phyloP scores from a whole-genome alignment of 2,888 invertebrate species.

The Carterocephalus palaemon region DNA sequence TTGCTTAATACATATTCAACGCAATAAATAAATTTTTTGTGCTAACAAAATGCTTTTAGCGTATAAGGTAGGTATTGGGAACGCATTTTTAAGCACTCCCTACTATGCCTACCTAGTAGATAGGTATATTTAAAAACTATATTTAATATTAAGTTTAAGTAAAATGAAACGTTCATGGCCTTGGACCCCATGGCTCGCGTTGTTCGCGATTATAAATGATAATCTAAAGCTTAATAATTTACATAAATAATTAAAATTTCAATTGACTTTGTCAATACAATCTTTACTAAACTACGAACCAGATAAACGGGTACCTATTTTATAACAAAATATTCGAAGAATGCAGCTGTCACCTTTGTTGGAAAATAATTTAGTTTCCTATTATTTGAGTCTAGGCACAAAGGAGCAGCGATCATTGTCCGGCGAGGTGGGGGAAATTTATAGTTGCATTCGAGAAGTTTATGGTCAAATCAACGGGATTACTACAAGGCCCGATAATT shows the following conservation, averaged over 20 bases:
- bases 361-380: slow-evolving; percentile 14
- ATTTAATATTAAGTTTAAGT: no score
- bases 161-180: no score
- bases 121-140: no score
- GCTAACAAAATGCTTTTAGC: slow-evolving; percentile 10
- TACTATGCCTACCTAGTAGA: no score
- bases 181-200: no score
- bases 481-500: slow-evolving; percentile 46
- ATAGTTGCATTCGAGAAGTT: slow-evolving; percentile 45
- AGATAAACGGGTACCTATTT: no score
- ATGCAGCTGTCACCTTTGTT: slow-evolving; percentile 23
- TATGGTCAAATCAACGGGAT: slow-evolving; percentile 59
- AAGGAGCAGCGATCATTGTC: slow-evolving; percentile 45
- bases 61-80: slow-evolving; percentile 16
- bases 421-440: slow-evolving; percentile 40
- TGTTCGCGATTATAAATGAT: no score
- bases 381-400: slow-evolving; percentile 41
- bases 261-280: neutral
- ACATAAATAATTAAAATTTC: neutral
- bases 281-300: no score
- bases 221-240: no score
- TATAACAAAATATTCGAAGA: slow-evolving; percentile 7
- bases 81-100: slow-evolving; percentile 2
- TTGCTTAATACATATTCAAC: slow-evolving; percentile 24
- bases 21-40: slow-evolving; percentile 14